phyloP scores from a whole-genome alignment of 2,888 invertebrate genomes.

The Acanthopleura granulata region DNA sequence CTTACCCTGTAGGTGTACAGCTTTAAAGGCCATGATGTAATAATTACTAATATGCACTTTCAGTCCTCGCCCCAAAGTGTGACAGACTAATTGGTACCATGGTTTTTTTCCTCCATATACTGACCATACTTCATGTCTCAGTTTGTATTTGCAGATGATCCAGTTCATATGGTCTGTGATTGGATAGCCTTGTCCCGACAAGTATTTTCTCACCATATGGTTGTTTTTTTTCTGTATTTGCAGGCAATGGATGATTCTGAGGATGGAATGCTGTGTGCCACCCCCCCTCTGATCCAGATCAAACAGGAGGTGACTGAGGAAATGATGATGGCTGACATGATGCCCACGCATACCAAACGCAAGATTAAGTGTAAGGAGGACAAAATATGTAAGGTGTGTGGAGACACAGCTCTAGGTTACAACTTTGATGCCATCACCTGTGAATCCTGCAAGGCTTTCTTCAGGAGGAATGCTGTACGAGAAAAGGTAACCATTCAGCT shows the following conservation, averaged over 20 bases:
- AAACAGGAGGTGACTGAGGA: conserved; percentile 20
- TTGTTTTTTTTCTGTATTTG: too few relatives aligned
- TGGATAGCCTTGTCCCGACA: too few relatives aligned
- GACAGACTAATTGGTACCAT: too few relatives aligned
- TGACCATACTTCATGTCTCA: too few relatives aligned
- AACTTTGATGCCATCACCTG: conserved; percentile 96
- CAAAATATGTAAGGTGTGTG: conserved; percentile 73
- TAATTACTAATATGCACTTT: too few relatives aligned
- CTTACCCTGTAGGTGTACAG: too few relatives aligned
- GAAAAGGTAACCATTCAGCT: conserved; percentile 63
- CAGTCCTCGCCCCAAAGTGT: too few relatives aligned
- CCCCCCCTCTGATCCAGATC: conserved; percentile 7
- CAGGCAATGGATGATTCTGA: neutral
- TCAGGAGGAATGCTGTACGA: conserved; percentile 90
- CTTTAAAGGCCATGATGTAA: too few relatives aligned
- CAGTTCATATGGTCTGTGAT: too few relatives aligned
- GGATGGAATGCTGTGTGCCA: neutral
- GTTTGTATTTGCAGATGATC: too few relatives aligned
- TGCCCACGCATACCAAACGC: conserved; percentile 23
- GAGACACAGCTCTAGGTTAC: conserved; percentile 88
- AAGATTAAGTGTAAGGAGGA: conserved; percentile 29
- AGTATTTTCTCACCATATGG: too few relatives aligned
- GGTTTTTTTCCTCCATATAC: too few relatives aligned
- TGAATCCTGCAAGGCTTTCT: conserved; percentile 97
- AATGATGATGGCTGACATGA: conserved; percentile 13